Evolutionary conservation across 2,888 invertebrate species (phyloP), one percentile per base, ranked within the genome.

Genomic region (Sympetrum striolatum): DNA sequence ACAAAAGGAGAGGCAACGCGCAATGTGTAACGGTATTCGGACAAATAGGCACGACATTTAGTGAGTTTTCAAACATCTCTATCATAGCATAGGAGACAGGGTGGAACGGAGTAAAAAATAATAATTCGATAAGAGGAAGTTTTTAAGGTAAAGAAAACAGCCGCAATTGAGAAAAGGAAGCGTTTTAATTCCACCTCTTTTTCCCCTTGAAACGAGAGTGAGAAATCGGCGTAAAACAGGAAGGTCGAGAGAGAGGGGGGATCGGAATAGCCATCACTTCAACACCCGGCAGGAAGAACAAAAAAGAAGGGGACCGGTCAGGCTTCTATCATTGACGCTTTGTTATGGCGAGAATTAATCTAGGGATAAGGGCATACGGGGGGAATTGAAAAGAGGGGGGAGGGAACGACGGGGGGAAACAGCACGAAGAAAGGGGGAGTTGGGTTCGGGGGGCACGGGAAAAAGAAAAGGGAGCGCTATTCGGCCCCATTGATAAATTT

Each of bases 401-500:
- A n/a, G 60, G 39, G 82, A 8, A 58, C 10, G 18, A 35, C 12
- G 60, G 5, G 58, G 58, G 37, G 35, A 35, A 35, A 37, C 8
- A 14, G 18, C 15, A 35, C 22, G 80, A 35, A 39, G n/a, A 4
- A 37, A 18, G 48, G 81, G 53, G 35, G 58, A 58, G 35, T 15
- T 18, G 81, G 81, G n/a, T 12, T 14, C 0, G 48, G 25, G 81
- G 2, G 53, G 53, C 25, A n/a, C 35, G 0, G 82, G 58, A 58
- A 18, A n/a, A n/a, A 53, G 53, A 31, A 58, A 35, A 8, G 31
- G 53, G 48, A 64, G n/a, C n/a, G 64, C 25, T 64, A 64, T 64
- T 64, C 25, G 73, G 73, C 31, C 73, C 60, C 60, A 86, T 86
- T 86, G 86, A 86, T 86, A 86, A 86, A 86, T 86, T 86, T 86